These are phyloP conservation scores for Perithous albicinctus DNA, from an alignment of 2,888 invertebrate species.

Conservation along the genomic window DNA sequence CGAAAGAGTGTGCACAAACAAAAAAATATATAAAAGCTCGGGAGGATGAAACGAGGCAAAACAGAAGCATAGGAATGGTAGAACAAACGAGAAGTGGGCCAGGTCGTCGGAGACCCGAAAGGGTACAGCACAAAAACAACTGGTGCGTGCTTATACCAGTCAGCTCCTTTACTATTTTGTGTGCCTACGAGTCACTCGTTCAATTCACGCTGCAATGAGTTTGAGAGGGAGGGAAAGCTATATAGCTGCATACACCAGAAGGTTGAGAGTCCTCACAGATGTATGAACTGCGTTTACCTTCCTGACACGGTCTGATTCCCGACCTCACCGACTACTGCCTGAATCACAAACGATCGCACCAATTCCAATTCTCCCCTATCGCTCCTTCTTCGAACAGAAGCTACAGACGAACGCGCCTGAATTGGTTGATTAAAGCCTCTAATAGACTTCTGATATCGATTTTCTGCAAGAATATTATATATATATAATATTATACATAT, in stretches of 20 bases:
- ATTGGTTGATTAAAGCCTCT: conserved; percentile 20
- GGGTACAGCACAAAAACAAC: conserved; percentile 1
- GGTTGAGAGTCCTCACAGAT: conserved; percentile 33
- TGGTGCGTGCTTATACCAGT: not conserved
- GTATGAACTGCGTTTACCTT: conserved; percentile 32
- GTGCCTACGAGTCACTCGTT: not conserved
- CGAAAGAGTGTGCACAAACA: not conserved
- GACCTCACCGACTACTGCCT: conserved; percentile 8
- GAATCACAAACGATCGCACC: conserved; percentile 20
- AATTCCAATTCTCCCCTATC: conserved; percentile 5
- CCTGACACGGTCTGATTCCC: conserved; percentile 27
- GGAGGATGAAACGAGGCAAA: not conserved
- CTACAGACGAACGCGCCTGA: not conserved
- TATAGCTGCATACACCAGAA: not conserved
- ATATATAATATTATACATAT: no score
- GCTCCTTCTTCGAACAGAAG: not conserved
- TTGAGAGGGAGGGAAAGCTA: conserved; percentile 12
- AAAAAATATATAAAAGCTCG: not conserved
- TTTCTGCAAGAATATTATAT: not conserved
- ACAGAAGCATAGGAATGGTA: not conserved
- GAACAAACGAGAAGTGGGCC: not conserved
- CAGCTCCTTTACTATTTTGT: conserved; percentile 8
- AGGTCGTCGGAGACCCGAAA: not conserved
- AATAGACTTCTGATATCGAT: conserved; percentile 22
- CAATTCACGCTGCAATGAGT: conserved; percentile 13